A percentile compares a stretch with the other conserved stretches of the same genome.
Evolutionary conservation across 2,888 invertebrate genomes (phyloP).

Genomic region (Cataglyphis livida): DNA sequence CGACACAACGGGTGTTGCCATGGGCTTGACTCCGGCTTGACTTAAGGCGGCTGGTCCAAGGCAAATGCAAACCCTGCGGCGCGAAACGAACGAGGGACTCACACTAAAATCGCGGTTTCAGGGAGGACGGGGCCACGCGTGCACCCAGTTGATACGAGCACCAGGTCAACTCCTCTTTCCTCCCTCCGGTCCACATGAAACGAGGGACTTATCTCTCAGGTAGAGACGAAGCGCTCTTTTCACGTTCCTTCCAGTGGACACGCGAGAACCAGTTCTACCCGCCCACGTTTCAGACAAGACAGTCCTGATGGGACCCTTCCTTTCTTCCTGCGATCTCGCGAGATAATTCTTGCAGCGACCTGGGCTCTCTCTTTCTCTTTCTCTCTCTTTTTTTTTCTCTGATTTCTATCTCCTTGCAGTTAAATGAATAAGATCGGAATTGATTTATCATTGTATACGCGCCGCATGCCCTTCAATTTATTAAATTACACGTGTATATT

Average conservation of each 20-base stretch:
- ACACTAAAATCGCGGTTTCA: constrained; percentile 5
- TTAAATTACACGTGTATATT: background rate
- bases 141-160: background rate
- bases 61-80: background rate
- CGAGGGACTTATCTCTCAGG: constrained; percentile 1
- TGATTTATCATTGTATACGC: background rate
- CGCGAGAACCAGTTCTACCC: constrained; percentile 71
- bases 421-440: constrained; percentile 16
- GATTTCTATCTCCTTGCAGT: constrained; percentile 4
- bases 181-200: too few relatives aligned
- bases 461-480: background rate
- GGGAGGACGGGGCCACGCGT: background rate
- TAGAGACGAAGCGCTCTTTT: constrained; percentile 31
- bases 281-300: constrained; percentile 69
- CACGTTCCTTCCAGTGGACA: constrained; percentile 43
- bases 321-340: constrained; percentile 1
- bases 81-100: background rate
- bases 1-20: constrained; percentile 53
- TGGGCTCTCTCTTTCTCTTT: constrained; percentile 39
- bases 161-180: background rate
- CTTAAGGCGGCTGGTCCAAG: background rate
- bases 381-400: constrained; percentile 25
- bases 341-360: constrained; percentile 42
- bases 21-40: constrained; percentile 27
- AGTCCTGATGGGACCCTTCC: constrained; percentile 54